These are phyloP conservation scores for Salvelinus alpinus DNA, from an alignment of 2,113 vertebrate species.

Conservation along the genomic window DNA sequence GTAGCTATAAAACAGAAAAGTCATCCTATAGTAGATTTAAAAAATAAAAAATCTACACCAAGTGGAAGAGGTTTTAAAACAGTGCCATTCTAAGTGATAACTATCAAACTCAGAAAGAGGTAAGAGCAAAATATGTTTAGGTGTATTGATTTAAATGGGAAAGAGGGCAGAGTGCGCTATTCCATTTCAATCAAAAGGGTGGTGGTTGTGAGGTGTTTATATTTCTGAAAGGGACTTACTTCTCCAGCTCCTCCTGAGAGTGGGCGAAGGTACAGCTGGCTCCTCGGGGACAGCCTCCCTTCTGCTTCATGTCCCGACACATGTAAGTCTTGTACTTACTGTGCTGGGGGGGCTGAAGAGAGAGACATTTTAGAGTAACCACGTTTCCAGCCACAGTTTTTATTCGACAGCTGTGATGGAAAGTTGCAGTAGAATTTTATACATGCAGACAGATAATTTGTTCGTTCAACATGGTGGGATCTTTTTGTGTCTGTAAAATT, in stretches of 20 bases:
- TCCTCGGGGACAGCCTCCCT: conserved; percentile 94
- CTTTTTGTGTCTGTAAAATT: no score
- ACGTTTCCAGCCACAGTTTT: no score
- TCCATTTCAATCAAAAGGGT: no score
- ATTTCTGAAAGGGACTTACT: conserved; percentile 77
- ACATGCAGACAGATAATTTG: no score
- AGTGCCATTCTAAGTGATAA: no score
- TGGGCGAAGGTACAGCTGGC: conserved; percentile 98
- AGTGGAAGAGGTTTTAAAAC: not conserved
- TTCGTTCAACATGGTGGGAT: no score
- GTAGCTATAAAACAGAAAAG: not conserved
- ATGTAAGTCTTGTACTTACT: conserved; percentile 99
- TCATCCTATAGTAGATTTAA: not conserved
- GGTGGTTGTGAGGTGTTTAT: not conserved
- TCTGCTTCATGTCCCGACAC: conserved; percentile 98
- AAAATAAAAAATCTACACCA: not conserved
- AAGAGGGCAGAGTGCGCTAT: no score
- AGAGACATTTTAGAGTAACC: conserved; percentile 1
- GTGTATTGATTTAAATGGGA: not conserved
- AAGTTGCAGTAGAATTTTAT: no score
- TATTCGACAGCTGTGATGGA: no score
- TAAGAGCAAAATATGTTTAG: not conserved
- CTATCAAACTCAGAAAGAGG: not conserved
- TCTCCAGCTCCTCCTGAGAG: conserved; percentile 97
- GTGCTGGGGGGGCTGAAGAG: conserved; percentile 89